phyloP scores from a whole-genome alignment of 2,113 vertebrate species.

The Tupaia chinensis region DNA sequence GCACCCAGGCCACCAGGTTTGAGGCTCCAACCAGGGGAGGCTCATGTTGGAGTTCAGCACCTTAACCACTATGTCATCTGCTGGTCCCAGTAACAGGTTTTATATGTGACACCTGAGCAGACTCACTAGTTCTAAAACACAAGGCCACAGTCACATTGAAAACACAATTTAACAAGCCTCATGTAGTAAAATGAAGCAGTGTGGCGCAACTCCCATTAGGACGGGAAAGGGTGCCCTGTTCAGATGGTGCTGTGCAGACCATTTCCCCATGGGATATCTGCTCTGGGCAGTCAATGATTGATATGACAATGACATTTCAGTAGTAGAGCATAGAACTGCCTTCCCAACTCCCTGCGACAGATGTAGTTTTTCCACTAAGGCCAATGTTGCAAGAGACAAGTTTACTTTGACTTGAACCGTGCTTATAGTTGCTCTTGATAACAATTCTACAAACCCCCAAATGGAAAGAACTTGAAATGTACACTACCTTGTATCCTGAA shows the following conservation, averaged over 20 bases:
- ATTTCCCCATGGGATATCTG: neutral
- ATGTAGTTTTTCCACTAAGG: constrained; percentile 8
- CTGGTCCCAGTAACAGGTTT: neutral
- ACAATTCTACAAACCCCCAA: constrained; percentile 28
- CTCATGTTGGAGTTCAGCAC: no score
- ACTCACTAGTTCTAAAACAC: neutral
- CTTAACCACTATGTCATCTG: no score
- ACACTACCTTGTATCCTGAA: neutral
- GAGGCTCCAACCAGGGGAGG: no score
- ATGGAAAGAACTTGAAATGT: constrained; percentile 23
- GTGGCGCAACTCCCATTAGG: neutral
- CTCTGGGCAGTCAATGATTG: neutral
- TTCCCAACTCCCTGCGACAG: neutral
- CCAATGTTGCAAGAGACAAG: neutral
- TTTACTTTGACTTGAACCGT: neutral
- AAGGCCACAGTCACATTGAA: neutral
- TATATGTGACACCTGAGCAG: neutral
- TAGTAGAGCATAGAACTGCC: neutral
- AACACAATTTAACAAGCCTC: neutral
- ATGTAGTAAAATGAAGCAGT: neutral
- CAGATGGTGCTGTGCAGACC: neutral
- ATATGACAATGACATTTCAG: neutral
- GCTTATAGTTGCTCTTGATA: constrained; percentile 23
- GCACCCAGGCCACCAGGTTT: no score
- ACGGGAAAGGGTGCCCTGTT: neutral